These are phyloP conservation scores for Cuculus canorus DNA, from an alignment of 2,797 vertebrate genomes.

Conservation along the genomic window DNA sequence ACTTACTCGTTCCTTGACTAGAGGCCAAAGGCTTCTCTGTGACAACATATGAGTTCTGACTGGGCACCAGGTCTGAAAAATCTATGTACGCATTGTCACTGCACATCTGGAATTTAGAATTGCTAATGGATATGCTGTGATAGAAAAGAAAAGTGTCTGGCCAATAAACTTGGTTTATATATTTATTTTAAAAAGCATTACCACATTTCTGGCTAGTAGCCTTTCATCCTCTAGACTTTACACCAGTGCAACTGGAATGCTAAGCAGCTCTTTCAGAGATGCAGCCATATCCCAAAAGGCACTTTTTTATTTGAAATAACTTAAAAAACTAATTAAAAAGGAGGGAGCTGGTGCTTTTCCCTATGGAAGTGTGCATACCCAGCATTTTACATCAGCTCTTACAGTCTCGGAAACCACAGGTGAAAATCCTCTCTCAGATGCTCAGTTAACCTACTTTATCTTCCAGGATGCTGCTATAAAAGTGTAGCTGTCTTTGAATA, in stretches of 20 bases:
- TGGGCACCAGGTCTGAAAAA: conserved; percentile 54
- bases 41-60: conserved; percentile 44
- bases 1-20: conserved; percentile 33
- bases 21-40: conserved; percentile 42
- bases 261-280: conserved; percentile 54
- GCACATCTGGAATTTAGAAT: conserved; percentile 72
- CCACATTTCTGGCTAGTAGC: conserved; percentile 68
- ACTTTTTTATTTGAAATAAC: conserved; percentile 20
- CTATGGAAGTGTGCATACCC: background rate
- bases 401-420: background rate
- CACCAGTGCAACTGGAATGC: conserved; percentile 66
- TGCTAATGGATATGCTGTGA: conserved; percentile 69
- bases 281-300: background rate
- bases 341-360: conserved; percentile 6
- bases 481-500: background rate
- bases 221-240: conserved; percentile 64
- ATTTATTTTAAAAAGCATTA: conserved; percentile 72
- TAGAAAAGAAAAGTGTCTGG: conserved; percentile 72
- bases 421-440: background rate
- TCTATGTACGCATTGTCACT: conserved; percentile 33
- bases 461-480: background rate
- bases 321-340: conserved; percentile 29
- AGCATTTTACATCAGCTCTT: background rate
- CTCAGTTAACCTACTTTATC: background rate
- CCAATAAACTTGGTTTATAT: conserved; percentile 69